phyloP scores from a whole-genome alignment of 2,113 vertebrate genomes.

The Pangasianodon gigas region DNA sequence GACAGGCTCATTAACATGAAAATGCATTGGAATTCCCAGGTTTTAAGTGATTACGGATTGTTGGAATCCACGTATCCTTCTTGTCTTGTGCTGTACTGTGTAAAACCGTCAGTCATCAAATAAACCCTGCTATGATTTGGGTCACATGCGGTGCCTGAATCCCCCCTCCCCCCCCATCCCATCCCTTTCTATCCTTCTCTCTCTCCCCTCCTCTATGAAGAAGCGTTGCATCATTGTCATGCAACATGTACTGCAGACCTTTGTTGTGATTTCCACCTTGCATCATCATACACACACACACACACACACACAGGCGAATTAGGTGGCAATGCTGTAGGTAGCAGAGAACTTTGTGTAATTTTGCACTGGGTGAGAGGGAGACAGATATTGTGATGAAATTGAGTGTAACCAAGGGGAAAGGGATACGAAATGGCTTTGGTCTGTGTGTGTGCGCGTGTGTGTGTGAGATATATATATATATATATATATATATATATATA shows the following conservation, averaged over 20 bases:
- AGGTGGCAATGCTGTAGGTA: conserved; percentile 25
- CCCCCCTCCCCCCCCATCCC: background rate
- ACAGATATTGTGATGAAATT: conserved; percentile 52
- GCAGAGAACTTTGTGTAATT: conserved; percentile 33
- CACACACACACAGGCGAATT: background rate
- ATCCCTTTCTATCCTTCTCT: conserved; percentile 5
- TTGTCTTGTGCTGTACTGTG: conserved; percentile 10
- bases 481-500: too few relatives aligned
- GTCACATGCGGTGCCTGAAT: background rate
- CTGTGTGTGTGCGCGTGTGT: background rate
- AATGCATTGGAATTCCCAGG: background rate
- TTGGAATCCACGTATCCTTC: background rate
- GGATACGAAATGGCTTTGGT: conserved; percentile 14
- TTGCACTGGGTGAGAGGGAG: conserved; percentile 31
- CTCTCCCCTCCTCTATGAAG: conserved; percentile 11
- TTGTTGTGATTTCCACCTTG: conserved; percentile 55
- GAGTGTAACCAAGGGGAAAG: conserved; percentile 37
- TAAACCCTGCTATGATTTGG: conserved; percentile 16
- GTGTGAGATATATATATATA: background rate
- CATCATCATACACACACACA: conserved; percentile 47
- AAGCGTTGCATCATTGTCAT: conserved; percentile 45
- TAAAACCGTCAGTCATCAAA: conserved; percentile 2
- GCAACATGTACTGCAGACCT: conserved; percentile 42
- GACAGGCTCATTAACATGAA: background rate
- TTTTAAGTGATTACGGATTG: background rate